phyloP scores from a whole-genome alignment of 2,888 invertebrate genomes.

The Drosophila ezoana region DNA sequence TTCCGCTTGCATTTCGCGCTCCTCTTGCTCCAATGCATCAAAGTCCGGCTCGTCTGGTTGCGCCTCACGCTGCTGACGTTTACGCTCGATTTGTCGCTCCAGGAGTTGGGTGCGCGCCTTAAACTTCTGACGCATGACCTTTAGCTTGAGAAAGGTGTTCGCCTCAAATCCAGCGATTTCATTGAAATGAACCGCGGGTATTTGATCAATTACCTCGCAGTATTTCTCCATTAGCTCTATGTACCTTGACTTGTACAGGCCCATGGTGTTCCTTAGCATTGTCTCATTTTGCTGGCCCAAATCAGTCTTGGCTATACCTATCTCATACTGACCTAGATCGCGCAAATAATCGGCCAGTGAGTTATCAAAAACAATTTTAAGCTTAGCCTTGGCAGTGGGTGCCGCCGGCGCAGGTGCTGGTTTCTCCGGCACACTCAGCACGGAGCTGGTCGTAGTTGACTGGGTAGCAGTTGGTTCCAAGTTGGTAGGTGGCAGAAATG shows the following conservation, averaged over 20 bases:
- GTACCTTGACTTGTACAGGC: conserved; percentile 86
- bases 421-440: neutral
- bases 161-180: conserved; percentile 88
- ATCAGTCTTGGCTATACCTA: conserved; percentile 55
- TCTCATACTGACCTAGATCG: conserved; percentile 76
- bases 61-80: conserved; percentile 61
- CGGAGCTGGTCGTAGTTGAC: neutral
- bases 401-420: neutral
- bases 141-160: conserved; percentile 86
- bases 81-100: conserved; percentile 75
- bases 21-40: conserved; percentile 75
- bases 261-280: conserved; percentile 65
- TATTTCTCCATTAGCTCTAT: conserved; percentile 88
- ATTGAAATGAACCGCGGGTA: conserved; percentile 87
- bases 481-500: neutral
- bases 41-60: conserved; percentile 40
- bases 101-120: conserved; percentile 86
- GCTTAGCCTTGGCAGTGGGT: conserved; percentile 45
- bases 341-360: conserved; percentile 75
- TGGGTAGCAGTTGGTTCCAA: neutral
- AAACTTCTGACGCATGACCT: conserved; percentile 87
- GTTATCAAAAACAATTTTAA: conserved; percentile 78
- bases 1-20: conserved; percentile 71
- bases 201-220: conserved; percentile 87
- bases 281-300: conserved; percentile 60